Conservation (phyloP, 92 coral and sea anemone genomes). For the Epizoanthus rinbou region DNA sequence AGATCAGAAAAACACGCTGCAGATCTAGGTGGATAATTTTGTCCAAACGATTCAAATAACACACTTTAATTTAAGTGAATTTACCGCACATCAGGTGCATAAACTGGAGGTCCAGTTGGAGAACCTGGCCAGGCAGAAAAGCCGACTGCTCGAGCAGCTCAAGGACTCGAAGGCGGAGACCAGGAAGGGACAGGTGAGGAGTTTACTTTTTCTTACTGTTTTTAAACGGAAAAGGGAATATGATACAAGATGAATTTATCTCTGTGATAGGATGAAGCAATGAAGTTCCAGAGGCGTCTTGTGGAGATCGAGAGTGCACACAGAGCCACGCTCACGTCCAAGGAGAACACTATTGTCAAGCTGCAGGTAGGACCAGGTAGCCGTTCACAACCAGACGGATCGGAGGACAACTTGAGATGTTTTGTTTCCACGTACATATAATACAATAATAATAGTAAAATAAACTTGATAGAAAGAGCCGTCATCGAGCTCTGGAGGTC, state of each 20-base stretch:
- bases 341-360: background rate
- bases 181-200: conserved; percentile 42
- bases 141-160: conserved; percentile 46
- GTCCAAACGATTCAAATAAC: too few species aligned
- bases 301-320: conserved; percentile 46
- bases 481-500: too few species aligned
- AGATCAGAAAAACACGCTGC: too few species aligned
- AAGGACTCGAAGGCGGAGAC: conserved; percentile 48
- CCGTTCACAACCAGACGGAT: too few species aligned
- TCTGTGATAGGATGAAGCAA: conserved; percentile 37
- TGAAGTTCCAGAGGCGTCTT: conserved; percentile 36
- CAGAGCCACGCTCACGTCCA: conserved; percentile 34
- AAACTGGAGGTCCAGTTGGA: conserved; percentile 44
- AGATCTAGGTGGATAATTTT: too few species aligned
- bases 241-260: background rate
- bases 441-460: too few species aligned
- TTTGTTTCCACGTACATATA: too few species aligned
- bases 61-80: background rate
- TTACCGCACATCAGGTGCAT: conserved; percentile 33
- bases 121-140: conserved; percentile 50
- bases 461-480: too few species aligned
- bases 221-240: too few species aligned
- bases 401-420: too few species aligned
- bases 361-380: background rate
- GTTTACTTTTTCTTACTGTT: background rate